These are phyloP conservation scores for Luperina testacea DNA, from an alignment of 2,888 invertebrate species.

Conservation along the genomic window DNA sequence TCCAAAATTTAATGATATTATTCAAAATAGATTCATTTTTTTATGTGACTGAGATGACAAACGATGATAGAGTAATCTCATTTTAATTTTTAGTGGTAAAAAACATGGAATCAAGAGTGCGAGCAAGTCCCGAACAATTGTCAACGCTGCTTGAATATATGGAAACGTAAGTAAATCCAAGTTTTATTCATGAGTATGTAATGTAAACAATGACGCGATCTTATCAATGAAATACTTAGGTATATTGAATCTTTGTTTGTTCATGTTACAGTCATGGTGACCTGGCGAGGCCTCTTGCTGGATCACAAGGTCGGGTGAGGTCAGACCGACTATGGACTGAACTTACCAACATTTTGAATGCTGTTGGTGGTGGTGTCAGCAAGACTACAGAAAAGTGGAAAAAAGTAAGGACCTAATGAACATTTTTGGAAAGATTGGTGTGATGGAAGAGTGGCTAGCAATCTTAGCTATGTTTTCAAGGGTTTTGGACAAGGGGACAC, in stretches of 20 bases:
- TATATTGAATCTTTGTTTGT: background rate
- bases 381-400: background rate
- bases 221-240: background rate
- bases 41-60: no score
- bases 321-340: background rate
- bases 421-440: constrained; percentile 1
- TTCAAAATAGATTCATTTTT: no score
- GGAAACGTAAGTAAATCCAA: constrained; percentile 13
- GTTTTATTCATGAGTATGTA: constrained; percentile 10
- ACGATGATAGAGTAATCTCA: no score
- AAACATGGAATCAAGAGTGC: no score
- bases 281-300: background rate
- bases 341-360: background rate
- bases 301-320: no score
- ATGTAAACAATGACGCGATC: background rate
- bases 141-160: constrained; percentile 2
- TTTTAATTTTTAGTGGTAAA: no score
- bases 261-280: background rate
- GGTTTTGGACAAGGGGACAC: background rate
- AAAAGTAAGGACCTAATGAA: background rate
- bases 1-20: no score
- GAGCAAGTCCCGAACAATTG: constrained; percentile 2
- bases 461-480: no score
- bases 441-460: background rate
- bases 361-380: background rate